A percentile compares a stretch with the other conserved stretches of the same genome.
Evolutionary conservation across 2,797 vertebrate genomes (phyloP).

Genomic region (Acanthurus lineatus): DNA sequence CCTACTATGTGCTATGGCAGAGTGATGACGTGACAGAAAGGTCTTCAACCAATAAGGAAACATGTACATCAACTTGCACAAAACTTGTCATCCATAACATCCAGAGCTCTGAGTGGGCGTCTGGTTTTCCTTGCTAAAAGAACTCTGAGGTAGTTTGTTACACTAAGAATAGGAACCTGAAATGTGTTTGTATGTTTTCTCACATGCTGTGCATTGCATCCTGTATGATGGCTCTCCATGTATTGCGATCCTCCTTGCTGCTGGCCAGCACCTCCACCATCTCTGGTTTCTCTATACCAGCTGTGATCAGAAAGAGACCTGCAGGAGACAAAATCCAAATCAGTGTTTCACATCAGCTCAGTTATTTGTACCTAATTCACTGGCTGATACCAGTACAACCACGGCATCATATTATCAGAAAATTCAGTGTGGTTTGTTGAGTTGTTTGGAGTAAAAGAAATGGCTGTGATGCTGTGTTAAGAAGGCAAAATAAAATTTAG

Average conservation of each 20-base stretch:
- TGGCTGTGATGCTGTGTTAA: too few relatives aligned
- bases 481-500: neutral
- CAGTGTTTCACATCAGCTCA: neutral
- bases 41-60: too few relatives aligned
- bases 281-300: slow-evolving; percentile 88
- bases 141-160: neutral
- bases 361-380: neutral
- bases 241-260: slow-evolving; percentile 92
- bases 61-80: too few relatives aligned
- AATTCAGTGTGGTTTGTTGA: neutral
- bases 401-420: neutral
- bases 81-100: too few relatives aligned
- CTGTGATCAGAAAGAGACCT: slow-evolving; percentile 92
- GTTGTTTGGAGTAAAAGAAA: neutral
- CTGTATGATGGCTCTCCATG: slow-evolving; percentile 92
- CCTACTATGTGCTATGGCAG: too few relatives aligned
- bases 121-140: neutral
- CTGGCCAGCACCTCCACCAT: slow-evolving; percentile 94
- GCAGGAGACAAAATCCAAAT: neutral
- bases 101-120: neutral
- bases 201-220: slow-evolving; percentile 91
- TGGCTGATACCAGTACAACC: neutral
- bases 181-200: slow-evolving; percentile 49
- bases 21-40: too few relatives aligned
- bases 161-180: neutral